Conservation (phyloP, 2,888 invertebrate species). For the Iselma pallidipennis region DNA sequence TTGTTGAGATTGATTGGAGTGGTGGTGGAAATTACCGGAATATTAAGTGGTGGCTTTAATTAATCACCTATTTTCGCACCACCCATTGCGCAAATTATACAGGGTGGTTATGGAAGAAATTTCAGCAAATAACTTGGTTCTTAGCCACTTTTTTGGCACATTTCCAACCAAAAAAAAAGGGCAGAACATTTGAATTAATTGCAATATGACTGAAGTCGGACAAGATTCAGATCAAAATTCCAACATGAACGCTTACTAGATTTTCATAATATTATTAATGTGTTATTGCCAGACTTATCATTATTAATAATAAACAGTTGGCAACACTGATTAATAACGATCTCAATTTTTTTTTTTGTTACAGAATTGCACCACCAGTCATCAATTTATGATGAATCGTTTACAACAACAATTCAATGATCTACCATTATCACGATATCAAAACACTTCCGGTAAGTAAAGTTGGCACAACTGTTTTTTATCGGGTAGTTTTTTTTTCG, state of each 20-base stretch:
- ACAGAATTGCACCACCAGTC: background rate
- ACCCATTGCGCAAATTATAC: too few relatives aligned
- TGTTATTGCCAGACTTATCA: too few relatives aligned
- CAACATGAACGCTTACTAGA: too few relatives aligned
- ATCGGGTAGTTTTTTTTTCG: background rate
- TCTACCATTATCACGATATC: background rate
- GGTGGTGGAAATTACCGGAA: too few relatives aligned
- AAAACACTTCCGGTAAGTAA: background rate
- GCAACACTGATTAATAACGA: background rate
- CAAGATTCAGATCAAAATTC: conserved; percentile 47
- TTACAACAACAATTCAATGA: background rate
- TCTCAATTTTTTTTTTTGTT: background rate
- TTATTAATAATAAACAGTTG: too few relatives aligned
- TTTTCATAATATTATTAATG: conserved; percentile 30
- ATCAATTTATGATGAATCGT: background rate
- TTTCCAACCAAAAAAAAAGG: conserved; percentile 32
- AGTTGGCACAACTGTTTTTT: background rate
- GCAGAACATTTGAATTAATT: conserved; percentile 39
- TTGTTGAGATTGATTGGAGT: too few relatives aligned
- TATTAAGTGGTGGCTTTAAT: too few relatives aligned
- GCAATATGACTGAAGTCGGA: conserved; percentile 36
- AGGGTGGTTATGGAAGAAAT: too few relatives aligned
- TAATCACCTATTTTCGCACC: too few relatives aligned
- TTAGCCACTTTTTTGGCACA: conserved; percentile 30
- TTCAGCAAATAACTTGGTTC: too few relatives aligned